Percentiles rank a stretch among this genome's conserved stretches.
phyloP scores from a whole-genome alignment of 2,113 vertebrate genomes.

The Thunnus thynnus region DNA sequence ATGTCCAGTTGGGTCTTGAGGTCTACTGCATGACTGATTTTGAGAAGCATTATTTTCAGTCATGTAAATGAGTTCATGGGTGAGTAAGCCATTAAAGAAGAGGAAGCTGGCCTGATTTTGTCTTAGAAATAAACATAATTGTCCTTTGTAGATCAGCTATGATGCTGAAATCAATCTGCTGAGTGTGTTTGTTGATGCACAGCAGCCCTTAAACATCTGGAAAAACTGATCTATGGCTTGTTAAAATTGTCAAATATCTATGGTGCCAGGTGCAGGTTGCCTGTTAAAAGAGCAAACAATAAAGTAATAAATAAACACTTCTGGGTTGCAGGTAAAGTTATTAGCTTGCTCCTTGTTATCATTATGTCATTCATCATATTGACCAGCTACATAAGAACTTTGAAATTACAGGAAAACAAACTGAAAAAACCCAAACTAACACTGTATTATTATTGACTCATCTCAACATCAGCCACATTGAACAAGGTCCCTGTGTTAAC shows the following conservation, averaged over 20 bases:
- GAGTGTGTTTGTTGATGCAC: neutral
- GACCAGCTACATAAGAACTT: neutral
- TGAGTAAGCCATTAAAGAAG: slow-evolving; percentile 65
- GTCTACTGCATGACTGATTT: slow-evolving; percentile 64
- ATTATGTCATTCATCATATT: neutral
- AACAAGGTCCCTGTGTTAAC: neutral
- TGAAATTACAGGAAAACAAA: too few relatives aligned
- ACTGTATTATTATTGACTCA: neutral
- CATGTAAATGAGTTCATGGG: slow-evolving; percentile 73
- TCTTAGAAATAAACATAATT: slow-evolving; percentile 35
- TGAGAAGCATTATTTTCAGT: slow-evolving; percentile 55
- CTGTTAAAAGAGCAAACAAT: neutral
- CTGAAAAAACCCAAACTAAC: neutral
- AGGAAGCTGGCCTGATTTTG: slow-evolving; percentile 47
- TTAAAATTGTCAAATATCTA: neutral
- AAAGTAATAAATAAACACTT: neutral
- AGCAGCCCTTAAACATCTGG: neutral
- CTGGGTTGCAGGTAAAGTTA: neutral
- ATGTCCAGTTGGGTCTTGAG: slow-evolving; percentile 61
- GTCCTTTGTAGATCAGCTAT: slow-evolving; percentile 16
- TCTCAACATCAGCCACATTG: neutral
- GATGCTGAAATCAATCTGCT: slow-evolving; percentile 22
- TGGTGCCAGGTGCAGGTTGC: neutral
- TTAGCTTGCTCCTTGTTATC: neutral
- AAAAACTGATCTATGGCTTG: neutral